These are phyloP conservation scores for Drosophila multiciliata DNA, from an alignment of 2,888 invertebrate genomes.

Conservation along the genomic window DNA sequence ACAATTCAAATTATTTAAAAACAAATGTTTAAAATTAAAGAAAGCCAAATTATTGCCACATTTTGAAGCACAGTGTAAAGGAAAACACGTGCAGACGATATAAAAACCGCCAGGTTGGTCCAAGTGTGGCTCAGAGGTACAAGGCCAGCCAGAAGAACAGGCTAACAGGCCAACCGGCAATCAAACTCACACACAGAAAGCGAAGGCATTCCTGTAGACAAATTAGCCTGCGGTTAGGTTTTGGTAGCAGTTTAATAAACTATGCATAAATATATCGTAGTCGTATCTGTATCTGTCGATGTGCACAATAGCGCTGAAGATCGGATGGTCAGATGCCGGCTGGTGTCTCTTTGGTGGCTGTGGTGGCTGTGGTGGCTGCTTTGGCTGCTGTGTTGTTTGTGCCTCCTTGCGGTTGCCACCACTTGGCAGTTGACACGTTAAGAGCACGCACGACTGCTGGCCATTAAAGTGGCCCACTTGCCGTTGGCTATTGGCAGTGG, in stretches of 20 bases:
- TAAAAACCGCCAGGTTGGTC: constrained; percentile 11
- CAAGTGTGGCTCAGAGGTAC: constrained; percentile 33
- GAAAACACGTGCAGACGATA: constrained; percentile 43
- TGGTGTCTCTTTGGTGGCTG: constrained; percentile 19
- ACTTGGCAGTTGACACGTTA: constrained; percentile 78
- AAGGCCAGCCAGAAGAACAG: constrained; percentile 40
- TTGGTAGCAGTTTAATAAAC: constrained; percentile 67
- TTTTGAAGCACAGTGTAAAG: constrained; percentile 45
- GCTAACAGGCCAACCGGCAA: constrained; percentile 5
- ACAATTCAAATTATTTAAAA: background rate
- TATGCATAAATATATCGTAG: constrained; percentile 45
- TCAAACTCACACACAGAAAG: constrained; percentile 28
- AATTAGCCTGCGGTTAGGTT: constrained; percentile 77
- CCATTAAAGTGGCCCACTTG: constrained; percentile 66
- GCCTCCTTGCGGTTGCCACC: constrained; percentile 22
- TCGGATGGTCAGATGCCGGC: constrained; percentile 58
- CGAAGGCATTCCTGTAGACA: constrained; percentile 52
- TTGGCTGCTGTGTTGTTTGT: background rate
- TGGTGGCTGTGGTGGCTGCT: background rate
- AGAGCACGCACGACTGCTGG: constrained; percentile 74
- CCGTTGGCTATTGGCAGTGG: constrained; percentile 50
- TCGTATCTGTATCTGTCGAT: constrained; percentile 33
- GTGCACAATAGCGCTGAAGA: constrained; percentile 37
- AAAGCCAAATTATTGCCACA: background rate
- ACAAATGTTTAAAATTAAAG: background rate